Evolutionary conservation across 2,113 vertebrate species (phyloP).

Genomic region (Engystomops pustulosus): DNA sequence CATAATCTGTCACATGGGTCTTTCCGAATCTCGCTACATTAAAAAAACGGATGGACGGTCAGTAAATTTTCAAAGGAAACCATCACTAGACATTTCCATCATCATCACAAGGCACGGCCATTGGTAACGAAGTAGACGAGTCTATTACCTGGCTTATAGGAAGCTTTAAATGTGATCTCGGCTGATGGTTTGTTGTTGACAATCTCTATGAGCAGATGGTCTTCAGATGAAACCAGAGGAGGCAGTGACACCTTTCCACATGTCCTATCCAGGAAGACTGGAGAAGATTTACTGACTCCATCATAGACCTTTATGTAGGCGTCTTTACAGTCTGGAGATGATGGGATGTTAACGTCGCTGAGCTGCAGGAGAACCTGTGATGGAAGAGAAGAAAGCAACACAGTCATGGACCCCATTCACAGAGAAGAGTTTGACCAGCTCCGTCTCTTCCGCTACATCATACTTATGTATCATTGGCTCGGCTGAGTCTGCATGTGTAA

Average conservation of each 20-base stretch:
- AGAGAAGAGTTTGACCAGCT: too few species aligned
- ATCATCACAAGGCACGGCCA: neutral
- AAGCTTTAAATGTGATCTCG: slow-evolving; percentile 8
- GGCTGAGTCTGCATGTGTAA: too few species aligned
- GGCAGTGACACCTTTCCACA: slow-evolving; percentile 2
- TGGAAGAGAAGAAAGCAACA: neutral
- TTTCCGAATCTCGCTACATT: neutral
- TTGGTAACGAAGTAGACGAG: neutral
- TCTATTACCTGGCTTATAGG: slow-evolving; percentile 16
- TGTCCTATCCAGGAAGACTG: slow-evolving; percentile 19
- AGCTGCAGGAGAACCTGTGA: slow-evolving; percentile 42
- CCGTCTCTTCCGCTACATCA: too few species aligned
- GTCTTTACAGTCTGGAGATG: slow-evolving; percentile 14
- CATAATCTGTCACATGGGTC: neutral
- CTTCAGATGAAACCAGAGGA: slow-evolving; percentile 16
- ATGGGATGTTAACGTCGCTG: neutral
- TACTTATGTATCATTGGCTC: too few species aligned
- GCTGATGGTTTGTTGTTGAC: neutral
- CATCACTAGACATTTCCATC: neutral
- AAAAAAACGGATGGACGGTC: neutral
- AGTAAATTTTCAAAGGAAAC: neutral
- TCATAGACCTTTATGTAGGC: slow-evolving; percentile 52
- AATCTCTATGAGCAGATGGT: slow-evolving; percentile 36
- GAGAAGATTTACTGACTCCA: slow-evolving; percentile 5
- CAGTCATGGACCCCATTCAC: too few species aligned